A percentile compares a stretch with the other conserved stretches of the same genome.
These are phyloP conservation scores for Ascidia mentula DNA, from an alignment of 23 tunicate genomes.

Conservation along the genomic window DNA sequence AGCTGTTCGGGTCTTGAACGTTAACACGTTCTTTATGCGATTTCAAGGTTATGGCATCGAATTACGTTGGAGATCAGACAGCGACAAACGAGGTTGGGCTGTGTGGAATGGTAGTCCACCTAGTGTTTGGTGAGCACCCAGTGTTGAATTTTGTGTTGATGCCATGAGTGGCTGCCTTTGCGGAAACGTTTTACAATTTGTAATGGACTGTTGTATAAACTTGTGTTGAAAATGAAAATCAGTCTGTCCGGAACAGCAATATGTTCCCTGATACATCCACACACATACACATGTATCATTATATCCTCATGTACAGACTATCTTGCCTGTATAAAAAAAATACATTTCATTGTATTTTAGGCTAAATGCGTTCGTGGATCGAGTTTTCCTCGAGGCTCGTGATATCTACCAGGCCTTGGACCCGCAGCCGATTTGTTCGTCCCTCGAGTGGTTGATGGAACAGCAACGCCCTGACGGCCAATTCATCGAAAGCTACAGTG, in stretches of 20 bases:
- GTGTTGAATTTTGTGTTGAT: no score
- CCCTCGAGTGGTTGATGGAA: slow-evolving; percentile 17
- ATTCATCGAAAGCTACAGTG: slow-evolving; percentile 18
- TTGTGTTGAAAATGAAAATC: no score
- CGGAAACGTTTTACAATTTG: no score
- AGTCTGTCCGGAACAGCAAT: no score
- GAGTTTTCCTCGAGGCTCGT: slow-evolving; percentile 23
- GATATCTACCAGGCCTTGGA: slow-evolving; percentile 13
- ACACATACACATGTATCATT: no score
- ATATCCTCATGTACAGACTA: no score
- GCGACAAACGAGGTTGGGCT: slow-evolving; percentile 20
- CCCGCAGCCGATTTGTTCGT: slow-evolving; percentile 17
- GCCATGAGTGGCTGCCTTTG: no score
- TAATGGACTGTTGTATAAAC: no score
- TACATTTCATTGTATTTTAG: background rate
- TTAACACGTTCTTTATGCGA: no score
- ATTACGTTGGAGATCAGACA: background rate
- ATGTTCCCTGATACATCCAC: no score
- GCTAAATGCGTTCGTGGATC: slow-evolving; percentile 39
- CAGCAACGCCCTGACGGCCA: slow-evolving; percentile 19
- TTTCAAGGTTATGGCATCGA: slow-evolving; percentile 17
- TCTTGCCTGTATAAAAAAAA: no score
- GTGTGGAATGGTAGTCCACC: slow-evolving; percentile 1
- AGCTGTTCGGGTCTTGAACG: no score
- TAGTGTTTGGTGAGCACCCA: slow-evolving; percentile 24